A percentile compares a stretch with the other conserved stretches of the same genome.
Conservation (phyloP, 2,888 invertebrate species). For the Sturmia bella region DNA sequence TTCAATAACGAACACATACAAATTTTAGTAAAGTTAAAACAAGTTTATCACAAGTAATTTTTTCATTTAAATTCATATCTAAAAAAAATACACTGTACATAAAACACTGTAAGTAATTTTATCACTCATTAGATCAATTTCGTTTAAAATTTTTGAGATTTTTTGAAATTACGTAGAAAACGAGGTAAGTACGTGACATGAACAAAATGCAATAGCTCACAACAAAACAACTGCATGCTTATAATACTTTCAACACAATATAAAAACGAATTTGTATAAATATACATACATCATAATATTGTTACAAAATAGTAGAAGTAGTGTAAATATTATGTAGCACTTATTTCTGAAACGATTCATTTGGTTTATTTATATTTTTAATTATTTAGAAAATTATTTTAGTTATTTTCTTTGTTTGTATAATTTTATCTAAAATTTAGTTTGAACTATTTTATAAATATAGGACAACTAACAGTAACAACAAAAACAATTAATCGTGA, state of each 20-base stretch:
- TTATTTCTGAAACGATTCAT: constrained; percentile 3
- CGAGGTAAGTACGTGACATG: constrained; percentile 42
- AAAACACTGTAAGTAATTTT: constrained; percentile 41
- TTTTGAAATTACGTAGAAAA: constrained; percentile 21
- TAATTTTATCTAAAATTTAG: constrained; percentile 48
- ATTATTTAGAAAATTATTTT: constrained; percentile 43
- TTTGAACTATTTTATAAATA: constrained; percentile 70
- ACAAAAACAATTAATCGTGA: constrained; percentile 62
- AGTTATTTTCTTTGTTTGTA: constrained; percentile 29
- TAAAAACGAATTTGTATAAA: not conserved
- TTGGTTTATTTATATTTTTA: not conserved
- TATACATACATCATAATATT: not conserved
- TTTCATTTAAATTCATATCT: constrained; percentile 28
- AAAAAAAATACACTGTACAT: constrained; percentile 67
- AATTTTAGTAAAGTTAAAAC: too few relatives aligned
- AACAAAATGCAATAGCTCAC: constrained; percentile 23
- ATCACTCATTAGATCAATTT: constrained; percentile 16
- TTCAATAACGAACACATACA: too few relatives aligned
- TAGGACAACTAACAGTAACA: constrained; percentile 71
- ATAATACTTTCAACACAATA: not conserved
- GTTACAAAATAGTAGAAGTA: constrained; percentile 21
- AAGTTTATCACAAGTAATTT: too few relatives aligned
- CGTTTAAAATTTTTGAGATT: constrained; percentile 49
- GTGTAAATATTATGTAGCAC: constrained; percentile 34
- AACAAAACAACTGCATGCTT: constrained; percentile 14